Base-by-base conservation (phyloP, 2,797 vertebrate genomes). In the Phrynocephalus forsythii region DNA sequence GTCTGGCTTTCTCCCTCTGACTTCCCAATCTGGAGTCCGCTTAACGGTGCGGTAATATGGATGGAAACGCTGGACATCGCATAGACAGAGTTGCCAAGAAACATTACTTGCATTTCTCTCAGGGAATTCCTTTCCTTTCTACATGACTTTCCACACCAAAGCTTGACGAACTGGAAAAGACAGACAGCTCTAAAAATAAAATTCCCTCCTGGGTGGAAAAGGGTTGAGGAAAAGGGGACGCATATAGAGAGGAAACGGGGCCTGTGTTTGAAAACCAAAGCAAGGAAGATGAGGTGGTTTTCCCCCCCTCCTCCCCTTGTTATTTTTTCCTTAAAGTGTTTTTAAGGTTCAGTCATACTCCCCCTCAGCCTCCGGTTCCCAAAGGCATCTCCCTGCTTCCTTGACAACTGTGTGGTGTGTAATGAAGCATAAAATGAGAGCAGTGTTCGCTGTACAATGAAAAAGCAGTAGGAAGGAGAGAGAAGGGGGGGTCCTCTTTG, bases 121-220 rank as follows among this genome's bases (percentile, higher is more conserved):
- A 86, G 79, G 91, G 88, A 93, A 92, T 88, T 84, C 48, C 85
- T 91, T 85, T 85, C 26, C 33, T 86, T 92, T 92, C 72, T 87
- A 83, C 73, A 78, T 2, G 82, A 86, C 24, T 92, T 86, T 93
- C 87, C 90, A 90, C 71, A 9, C 81, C 26, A 1, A 67, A 66
- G 80, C 66, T 83, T 93, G 90, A 94, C 78, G 91, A 94, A 93
- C 44, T 85, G 86, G 90, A 95, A 91, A 44, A 91, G 90, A 90
- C 33, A 87, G 89, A 89, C 89, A 90, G 86, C 67, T 92, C 89
- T 4, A 3, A 94, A 94, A 94, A 94, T 88, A 88, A 66, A 66
- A 8, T 33, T 79, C 56, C 86, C 93, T 68, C 85, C 91, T 81
- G 72, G 86, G 79, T 44, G 88, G 88, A 73, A 48, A 77, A 33